These are phyloP conservation scores for Columbina picui DNA, from an alignment of 2,113 vertebrate species.

Conservation along the genomic window DNA sequence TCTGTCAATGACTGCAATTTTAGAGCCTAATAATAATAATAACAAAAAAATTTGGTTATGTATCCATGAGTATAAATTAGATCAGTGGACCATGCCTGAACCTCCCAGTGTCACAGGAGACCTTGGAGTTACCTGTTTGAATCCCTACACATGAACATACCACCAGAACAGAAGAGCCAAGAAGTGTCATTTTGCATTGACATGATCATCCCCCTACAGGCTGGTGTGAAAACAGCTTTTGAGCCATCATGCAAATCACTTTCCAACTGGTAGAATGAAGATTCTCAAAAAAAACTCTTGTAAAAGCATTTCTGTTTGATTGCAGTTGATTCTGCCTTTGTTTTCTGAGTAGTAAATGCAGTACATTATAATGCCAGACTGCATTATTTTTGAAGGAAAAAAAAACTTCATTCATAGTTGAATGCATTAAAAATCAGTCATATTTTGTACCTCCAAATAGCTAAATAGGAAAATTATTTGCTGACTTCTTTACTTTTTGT, in stretches of 20 bases:
- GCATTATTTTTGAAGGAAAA: not conserved
- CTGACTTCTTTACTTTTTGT: not conserved
- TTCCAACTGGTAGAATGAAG: not conserved
- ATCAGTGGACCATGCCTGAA: not conserved
- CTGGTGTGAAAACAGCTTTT: not conserved
- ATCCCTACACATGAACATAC: not conserved
- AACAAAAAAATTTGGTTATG: not conserved
- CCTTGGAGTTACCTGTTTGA: not conserved
- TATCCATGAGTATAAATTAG: not conserved
- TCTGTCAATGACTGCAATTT: not conserved
- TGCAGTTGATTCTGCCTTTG: not conserved
- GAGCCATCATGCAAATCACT: not conserved
- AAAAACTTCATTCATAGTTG: not conserved
- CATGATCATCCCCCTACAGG: not conserved
- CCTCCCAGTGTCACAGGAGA: not conserved
- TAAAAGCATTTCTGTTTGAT: conserved; percentile 14
- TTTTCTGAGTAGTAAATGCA: not conserved
- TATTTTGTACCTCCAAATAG: conserved; percentile 1
- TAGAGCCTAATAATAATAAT: not conserved
- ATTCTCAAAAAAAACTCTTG: not conserved
- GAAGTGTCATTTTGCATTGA: not conserved
- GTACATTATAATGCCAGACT: not conserved
- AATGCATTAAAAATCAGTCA: conserved; percentile 8
- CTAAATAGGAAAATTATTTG: not conserved
- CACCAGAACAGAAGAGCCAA: not conserved